Percentiles rank a stretch among this genome's conserved stretches.
Evolutionary conservation across 2,797 vertebrate genomes (phyloP).

Genomic region (Alectoris magna): DNA sequence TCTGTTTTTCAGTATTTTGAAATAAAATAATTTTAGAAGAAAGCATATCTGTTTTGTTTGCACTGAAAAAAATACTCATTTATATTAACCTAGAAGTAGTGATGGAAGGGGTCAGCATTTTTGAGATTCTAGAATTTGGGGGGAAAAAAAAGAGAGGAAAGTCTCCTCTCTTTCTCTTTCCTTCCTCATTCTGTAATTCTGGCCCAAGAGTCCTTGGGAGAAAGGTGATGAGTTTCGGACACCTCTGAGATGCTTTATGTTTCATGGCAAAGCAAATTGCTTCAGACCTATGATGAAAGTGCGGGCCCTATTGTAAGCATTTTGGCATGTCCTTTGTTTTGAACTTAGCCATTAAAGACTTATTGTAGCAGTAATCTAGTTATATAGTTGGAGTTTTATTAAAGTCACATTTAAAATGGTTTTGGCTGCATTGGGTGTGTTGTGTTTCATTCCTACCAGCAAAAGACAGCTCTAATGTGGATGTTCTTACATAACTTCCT

Average conservation of each 20-base stretch:
- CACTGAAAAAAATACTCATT: background rate
- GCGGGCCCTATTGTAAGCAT: background rate
- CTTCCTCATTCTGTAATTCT: background rate
- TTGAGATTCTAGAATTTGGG: background rate
- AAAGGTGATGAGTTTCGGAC: background rate
- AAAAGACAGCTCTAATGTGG: background rate
- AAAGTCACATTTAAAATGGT: background rate
- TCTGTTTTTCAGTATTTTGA: background rate
- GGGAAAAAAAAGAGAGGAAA: background rate
- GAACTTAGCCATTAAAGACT: background rate
- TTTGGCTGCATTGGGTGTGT: background rate
- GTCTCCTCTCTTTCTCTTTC: background rate
- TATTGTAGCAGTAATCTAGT: background rate
- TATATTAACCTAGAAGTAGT: background rate
- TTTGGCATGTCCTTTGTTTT: background rate
- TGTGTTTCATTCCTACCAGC: background rate
- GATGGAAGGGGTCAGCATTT: background rate
- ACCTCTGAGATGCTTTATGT: background rate
- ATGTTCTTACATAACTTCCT: constrained; percentile 35
- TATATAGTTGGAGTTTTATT: background rate
- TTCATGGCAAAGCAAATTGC: background rate
- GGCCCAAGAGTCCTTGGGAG: background rate
- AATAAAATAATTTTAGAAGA: background rate
- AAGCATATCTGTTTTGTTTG: background rate
- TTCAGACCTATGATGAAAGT: background rate